A percentile compares a stretch with the other conserved stretches of the same genome.
These are phyloP conservation scores for Actinopyga echinites DNA, from an alignment of 53 echinoderm and acorn worm species.

Conservation along the genomic window DNA sequence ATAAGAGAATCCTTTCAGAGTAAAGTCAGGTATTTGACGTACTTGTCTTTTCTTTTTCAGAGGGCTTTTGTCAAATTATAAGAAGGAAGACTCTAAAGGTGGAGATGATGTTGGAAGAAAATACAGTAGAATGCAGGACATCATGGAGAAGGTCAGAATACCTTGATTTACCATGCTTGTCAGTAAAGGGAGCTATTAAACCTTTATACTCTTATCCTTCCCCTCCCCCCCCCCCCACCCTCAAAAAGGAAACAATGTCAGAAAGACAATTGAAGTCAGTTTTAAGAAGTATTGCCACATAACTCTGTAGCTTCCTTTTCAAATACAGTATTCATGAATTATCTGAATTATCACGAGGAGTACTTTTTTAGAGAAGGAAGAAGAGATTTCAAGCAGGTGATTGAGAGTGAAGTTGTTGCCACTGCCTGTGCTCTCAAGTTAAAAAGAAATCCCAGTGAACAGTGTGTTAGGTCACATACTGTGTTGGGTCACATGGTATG, in stretches of 20 bases:
- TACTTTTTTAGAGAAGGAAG: slow-evolving; percentile 13
- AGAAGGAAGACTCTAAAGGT: neutral
- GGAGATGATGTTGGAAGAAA: slow-evolving; percentile 2
- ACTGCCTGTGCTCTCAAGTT: slow-evolving; percentile 32
- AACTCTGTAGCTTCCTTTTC: neutral
- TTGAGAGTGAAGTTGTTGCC: neutral
- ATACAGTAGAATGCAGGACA: neutral
- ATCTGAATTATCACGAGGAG: neutral
- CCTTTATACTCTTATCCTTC: too few species aligned
- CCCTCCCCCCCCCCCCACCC: too few species aligned
- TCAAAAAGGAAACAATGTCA: too few species aligned
- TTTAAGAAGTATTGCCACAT: neutral
- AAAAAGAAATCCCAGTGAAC: slow-evolving; percentile 58
- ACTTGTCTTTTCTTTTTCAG: neutral
- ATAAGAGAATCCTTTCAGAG: too few species aligned
- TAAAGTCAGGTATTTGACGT: too few species aligned
- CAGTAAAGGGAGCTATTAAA: too few species aligned
- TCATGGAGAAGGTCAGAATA: neutral
- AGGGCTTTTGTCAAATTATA: neutral
- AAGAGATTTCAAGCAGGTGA: neutral
- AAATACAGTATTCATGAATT: neutral
- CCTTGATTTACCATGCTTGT: too few species aligned
- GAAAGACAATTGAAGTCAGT: too few species aligned
- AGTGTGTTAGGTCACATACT: too few species aligned
- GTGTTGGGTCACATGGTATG: too few species aligned